phyloP scores from a whole-genome alignment of 2,888 invertebrate species.

The Julus scanicus region DNA sequence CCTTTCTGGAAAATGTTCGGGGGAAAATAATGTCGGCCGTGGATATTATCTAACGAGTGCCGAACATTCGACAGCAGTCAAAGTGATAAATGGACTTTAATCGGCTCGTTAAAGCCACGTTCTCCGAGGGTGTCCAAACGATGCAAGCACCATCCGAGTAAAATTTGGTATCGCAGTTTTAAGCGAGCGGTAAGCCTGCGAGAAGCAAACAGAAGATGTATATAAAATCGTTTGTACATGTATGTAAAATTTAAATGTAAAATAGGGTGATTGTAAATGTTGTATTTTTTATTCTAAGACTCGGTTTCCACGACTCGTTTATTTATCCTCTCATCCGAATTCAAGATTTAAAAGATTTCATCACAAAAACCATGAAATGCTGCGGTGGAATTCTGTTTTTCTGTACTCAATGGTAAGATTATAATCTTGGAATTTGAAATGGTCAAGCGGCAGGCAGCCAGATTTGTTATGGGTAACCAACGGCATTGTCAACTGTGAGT shows the following conservation, averaged over 20 bases:
- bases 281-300: conserved; percentile 50
- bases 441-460: no score
- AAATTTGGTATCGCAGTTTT: conserved; percentile 8
- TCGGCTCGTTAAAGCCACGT: background rate
- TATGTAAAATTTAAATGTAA: conserved; percentile 53
- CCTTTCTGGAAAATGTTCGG: background rate
- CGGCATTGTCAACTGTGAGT: no score
- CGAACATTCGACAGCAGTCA: background rate
- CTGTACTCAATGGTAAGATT: no score
- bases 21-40: background rate
- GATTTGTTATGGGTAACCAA: no score
- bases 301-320: background rate
- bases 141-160: background rate
- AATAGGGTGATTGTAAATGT: conserved; percentile 52
- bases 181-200: background rate
- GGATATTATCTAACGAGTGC: background rate
- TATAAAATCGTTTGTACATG: conserved; percentile 54
- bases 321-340: background rate
- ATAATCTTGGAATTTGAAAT: no score
- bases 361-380: no score
- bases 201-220: conserved; percentile 26
- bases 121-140: background rate
- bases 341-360: background rate
- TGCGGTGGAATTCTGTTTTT: no score
- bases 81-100: conserved; percentile 4